phyloP scores from a whole-genome alignment of 1,140 invertebrate species.

The Magallana gigas region DNA sequence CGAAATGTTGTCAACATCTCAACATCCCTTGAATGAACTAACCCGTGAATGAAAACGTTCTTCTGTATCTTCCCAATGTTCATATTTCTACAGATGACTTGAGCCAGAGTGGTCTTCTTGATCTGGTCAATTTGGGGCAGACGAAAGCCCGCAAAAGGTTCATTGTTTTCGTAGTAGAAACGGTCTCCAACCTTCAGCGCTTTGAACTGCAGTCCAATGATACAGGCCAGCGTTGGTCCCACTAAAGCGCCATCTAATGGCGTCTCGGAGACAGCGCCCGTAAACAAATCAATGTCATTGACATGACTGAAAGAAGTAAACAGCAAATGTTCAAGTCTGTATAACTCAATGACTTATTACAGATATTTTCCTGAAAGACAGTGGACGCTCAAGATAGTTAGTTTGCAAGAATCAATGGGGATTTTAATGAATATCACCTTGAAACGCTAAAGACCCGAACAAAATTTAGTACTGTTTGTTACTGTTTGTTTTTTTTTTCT shows the following conservation, averaged over 20 bases:
- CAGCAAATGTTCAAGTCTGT: background rate
- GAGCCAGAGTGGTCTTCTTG: slow-evolving; percentile 41
- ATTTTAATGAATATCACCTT: too few species aligned
- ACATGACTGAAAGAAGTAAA: slow-evolving; percentile 39
- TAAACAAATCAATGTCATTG: slow-evolving; percentile 55
- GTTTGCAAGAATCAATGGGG: too few species aligned
- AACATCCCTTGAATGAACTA: background rate
- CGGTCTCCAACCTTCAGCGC: slow-evolving; percentile 93
- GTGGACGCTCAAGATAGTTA: too few species aligned
- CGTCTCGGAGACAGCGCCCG: slow-evolving; percentile 88
- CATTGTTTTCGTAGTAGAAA: slow-evolving; percentile 95
- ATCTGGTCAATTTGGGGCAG: slow-evolving; percentile 42
- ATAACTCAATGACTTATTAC: too few species aligned
- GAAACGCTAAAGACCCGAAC: too few species aligned
- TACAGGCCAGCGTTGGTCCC: slow-evolving; percentile 96
- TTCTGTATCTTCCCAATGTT: slow-evolving; percentile 44
- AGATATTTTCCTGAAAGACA: too few species aligned
- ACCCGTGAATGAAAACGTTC: slow-evolving; percentile 40
- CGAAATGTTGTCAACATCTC: background rate
- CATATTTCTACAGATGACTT: slow-evolving; percentile 57
- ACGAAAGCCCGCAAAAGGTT: slow-evolving; percentile 69
- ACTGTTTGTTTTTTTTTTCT: too few species aligned
- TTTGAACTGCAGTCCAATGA: slow-evolving; percentile 95
- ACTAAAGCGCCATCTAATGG: slow-evolving; percentile 91
- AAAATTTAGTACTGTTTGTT: too few species aligned